A percentile compares a stretch with the other conserved stretches of the same genome.
Conservation (phyloP, 2,888 invertebrate genomes). For the Nudaria mundana region DNA sequence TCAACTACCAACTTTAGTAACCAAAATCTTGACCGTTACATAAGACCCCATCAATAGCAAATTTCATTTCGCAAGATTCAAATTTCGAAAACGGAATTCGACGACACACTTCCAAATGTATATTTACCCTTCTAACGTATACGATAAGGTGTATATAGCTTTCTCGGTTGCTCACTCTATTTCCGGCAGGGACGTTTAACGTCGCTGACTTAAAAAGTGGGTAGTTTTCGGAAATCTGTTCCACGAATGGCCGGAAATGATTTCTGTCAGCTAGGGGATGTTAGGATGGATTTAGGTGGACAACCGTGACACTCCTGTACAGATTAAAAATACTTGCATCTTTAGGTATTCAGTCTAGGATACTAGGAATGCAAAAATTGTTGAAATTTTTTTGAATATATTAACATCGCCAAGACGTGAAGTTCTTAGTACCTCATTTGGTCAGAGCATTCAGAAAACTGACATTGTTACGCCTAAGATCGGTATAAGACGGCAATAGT, state of each 20-base stretch:
- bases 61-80: constrained; percentile 38
- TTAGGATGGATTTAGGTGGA: constrained; percentile 40
- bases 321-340: constrained; percentile 27
- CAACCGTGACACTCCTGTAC: constrained; percentile 25
- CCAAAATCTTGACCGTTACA: constrained; percentile 4
- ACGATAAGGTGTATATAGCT: constrained; percentile 34
- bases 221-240: constrained; percentile 67
- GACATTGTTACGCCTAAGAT: too few relatives aligned
- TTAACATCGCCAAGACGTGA: too few relatives aligned
- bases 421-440: too few relatives aligned
- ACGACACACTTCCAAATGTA: constrained; percentile 18
- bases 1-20: background rate
- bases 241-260: constrained; percentile 70
- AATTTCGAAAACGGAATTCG: constrained; percentile 32
- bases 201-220: constrained; percentile 73
- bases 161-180: constrained; percentile 71
- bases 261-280: constrained; percentile 57
- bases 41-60: constrained; percentile 22
- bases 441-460: too few relatives aligned
- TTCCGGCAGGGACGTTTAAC: constrained; percentile 69
- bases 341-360: background rate
- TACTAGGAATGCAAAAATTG: background rate
- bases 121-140: constrained; percentile 35
- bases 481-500: too few relatives aligned
- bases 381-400: background rate